These are phyloP conservation scores for Cotesia chilonis DNA, from an alignment of 1,140 invertebrate genomes.

Conservation along the genomic window DNA sequence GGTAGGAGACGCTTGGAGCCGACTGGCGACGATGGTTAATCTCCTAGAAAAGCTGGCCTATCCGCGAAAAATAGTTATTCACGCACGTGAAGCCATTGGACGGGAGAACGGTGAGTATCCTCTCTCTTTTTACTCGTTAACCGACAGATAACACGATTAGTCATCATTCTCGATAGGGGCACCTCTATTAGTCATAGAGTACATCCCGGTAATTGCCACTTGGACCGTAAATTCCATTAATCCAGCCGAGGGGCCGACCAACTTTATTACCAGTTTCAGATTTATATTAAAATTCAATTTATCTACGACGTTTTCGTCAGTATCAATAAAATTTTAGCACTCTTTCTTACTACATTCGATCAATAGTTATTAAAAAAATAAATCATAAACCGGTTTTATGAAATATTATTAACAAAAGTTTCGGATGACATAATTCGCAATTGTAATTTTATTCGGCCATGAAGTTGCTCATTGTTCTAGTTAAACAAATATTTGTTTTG, in stretches of 20 bases:
- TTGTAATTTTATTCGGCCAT: too few species aligned
- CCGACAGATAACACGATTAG: conserved; percentile 30
- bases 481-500: too few species aligned
- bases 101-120: conserved; percentile 54
- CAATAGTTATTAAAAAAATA: too few species aligned
- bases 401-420: too few species aligned
- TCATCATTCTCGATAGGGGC: conserved; percentile 30
- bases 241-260: neutral
- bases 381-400: too few species aligned
- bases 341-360: too few species aligned
- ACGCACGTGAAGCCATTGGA: conserved; percentile 49
- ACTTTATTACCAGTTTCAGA: neutral
- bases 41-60: conserved; percentile 74
- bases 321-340: neutral
- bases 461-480: too few species aligned
- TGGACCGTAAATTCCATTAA: conserved; percentile 32
- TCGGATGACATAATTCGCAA: too few species aligned
- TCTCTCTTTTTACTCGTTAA: conserved; percentile 22
- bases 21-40: conserved; percentile 80
- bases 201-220: conserved; percentile 27
- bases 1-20: conserved; percentile 80
- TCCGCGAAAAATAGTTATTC: conserved; percentile 59
- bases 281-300: neutral
- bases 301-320: neutral
- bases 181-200: conserved; percentile 31